Percentiles rank a stretch among this genome's conserved stretches.
phyloP scores from a whole-genome alignment of 2,888 invertebrate genomes.

The Cephus rjabovi region DNA sequence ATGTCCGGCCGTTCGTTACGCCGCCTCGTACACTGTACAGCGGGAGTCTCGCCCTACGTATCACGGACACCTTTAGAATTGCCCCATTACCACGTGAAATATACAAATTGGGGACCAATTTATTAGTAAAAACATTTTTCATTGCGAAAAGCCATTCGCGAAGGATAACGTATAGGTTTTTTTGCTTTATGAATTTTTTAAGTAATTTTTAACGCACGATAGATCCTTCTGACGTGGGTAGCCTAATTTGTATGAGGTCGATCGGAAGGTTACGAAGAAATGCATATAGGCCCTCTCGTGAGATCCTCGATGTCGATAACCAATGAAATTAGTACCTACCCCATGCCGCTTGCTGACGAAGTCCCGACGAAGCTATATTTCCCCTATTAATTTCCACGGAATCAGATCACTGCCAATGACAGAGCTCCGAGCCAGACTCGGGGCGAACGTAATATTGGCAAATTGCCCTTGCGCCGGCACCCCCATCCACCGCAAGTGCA shows the following conservation, averaged over 20 bases:
- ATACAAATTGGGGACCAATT: neutral
- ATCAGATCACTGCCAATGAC: slow-evolving; percentile 8
- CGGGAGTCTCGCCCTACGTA: neutral
- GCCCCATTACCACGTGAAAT: neutral
- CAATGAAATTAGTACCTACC: neutral
- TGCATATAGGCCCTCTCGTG: neutral
- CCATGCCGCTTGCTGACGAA: neutral
- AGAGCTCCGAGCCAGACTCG: neutral
- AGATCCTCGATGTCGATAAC: neutral
- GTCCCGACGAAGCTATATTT: neutral
- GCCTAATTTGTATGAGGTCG: neutral
- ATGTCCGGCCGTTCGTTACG: neutral
- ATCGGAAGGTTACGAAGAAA: neutral
- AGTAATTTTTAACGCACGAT: neutral
- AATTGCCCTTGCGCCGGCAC: slow-evolving; percentile 7
- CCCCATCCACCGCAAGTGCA: neutral
- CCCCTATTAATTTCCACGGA: slow-evolving; percentile 3
- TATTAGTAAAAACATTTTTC: neutral
- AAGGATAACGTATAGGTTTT: no score
- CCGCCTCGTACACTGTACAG: neutral
- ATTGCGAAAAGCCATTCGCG: neutral
- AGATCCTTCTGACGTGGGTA: neutral
- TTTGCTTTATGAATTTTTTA: neutral
- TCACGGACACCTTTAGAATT: neutral
- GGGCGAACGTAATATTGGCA: slow-evolving; percentile 1